phyloP scores from a whole-genome alignment of 2,113 vertebrate genomes.

The Solea solea region DNA sequence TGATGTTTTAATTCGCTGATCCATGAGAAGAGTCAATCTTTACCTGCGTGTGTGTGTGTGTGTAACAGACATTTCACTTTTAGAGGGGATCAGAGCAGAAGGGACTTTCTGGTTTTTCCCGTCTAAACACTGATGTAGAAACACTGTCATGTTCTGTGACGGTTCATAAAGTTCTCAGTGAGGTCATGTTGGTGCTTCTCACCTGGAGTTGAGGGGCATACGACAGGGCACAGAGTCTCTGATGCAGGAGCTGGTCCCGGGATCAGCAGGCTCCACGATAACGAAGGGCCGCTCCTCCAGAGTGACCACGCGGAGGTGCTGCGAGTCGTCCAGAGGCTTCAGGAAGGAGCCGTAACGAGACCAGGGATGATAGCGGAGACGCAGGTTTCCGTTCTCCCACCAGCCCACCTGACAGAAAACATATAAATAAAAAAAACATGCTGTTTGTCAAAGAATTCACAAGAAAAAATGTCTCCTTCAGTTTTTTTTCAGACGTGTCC shows the following conservation, averaged over 20 bases:
- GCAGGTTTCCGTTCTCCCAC: conserved; percentile 90
- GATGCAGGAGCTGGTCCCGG: conserved; percentile 91
- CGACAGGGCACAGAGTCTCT: conserved; percentile 93
- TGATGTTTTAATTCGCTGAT: conserved; percentile 22
- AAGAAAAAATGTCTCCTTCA: too few species aligned
- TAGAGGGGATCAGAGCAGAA: conserved; percentile 11
- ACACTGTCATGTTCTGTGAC: too few species aligned
- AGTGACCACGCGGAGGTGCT: conserved; percentile 92
- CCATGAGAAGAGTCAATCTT: not conserved
- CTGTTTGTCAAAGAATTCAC: too few species aligned
- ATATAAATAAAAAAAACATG: too few species aligned
- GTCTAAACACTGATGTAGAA: too few species aligned
- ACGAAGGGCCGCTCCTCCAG: conserved; percentile 94
- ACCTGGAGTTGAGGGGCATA: conserved; percentile 90
- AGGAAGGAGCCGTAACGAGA: conserved; percentile 92
- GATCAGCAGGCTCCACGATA: conserved; percentile 91
- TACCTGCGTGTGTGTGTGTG: not conserved
- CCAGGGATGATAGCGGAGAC: conserved; percentile 89
- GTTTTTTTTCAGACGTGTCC: too few species aligned
- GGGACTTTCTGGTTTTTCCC: too few species aligned
- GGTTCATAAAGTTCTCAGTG: too few species aligned
- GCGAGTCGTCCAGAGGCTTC: conserved; percentile 89
- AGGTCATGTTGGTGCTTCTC: not conserved
- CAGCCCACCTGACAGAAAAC: conserved; percentile 86
- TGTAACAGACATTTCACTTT: conserved; percentile 21